Conservation (phyloP, 2,888 invertebrate species). For the Microctonus brassicae region DNA sequence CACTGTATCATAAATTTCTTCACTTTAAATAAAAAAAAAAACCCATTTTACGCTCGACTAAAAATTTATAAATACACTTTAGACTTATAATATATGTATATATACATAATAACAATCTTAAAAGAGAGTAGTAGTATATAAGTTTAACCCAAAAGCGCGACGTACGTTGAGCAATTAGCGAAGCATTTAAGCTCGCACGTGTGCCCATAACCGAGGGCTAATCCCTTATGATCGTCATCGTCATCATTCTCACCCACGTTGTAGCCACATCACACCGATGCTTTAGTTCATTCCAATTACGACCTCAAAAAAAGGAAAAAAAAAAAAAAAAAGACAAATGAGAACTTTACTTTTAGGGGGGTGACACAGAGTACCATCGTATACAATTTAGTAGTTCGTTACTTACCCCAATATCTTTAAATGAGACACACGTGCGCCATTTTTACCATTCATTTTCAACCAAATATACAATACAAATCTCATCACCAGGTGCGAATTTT, state of each 20-base stretch:
- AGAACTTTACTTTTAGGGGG: not conserved
- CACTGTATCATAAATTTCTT: not conserved
- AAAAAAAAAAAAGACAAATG: slow-evolving; percentile 9
- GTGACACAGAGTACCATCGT: not conserved
- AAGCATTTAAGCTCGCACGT: slow-evolving; percentile 30
- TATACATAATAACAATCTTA: not conserved
- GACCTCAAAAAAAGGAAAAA: slow-evolving; percentile 9
- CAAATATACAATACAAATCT: not conserved
- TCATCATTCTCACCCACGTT: not conserved
- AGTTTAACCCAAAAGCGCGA: not conserved
- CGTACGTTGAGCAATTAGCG: slow-evolving; percentile 34
- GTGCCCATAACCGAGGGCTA: slow-evolving; percentile 21
- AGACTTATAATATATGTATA: no score
- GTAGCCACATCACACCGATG: not conserved
- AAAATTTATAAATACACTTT: no score
- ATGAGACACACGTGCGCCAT: slow-evolving; percentile 22
- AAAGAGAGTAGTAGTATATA: not conserved
- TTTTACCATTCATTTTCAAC: not conserved
- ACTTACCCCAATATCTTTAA: slow-evolving; percentile 25
- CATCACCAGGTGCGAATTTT: slow-evolving; percentile 14
- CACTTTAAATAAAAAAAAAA: not conserved
- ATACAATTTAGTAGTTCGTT: slow-evolving; percentile 10
- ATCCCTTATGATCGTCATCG: not conserved
- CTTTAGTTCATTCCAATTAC: slow-evolving; percentile 30
- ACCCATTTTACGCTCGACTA: not conserved